A percentile compares a stretch with the other conserved stretches of the same genome.
phyloP scores from a whole-genome alignment of 2,113 vertebrate genomes.

The Delphinus delphis region DNA sequence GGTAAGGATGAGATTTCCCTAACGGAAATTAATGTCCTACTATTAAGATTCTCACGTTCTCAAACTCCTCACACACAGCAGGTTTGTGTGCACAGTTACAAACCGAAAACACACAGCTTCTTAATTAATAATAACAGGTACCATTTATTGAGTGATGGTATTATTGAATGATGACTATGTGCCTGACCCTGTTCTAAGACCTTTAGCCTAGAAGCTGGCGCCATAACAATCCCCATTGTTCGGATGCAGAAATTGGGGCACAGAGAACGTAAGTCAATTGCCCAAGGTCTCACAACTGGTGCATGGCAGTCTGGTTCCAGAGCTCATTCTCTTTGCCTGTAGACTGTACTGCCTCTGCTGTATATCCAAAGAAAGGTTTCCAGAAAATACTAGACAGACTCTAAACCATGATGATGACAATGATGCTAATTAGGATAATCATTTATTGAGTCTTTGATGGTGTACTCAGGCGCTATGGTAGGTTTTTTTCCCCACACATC shows the following conservation, averaged over 20 bases:
- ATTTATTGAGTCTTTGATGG: neutral
- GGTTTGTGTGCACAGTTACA: neutral
- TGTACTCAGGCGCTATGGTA: neutral
- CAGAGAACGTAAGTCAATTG: neutral
- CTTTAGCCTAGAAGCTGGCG: neutral
- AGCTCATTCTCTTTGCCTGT: neutral
- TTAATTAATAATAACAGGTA: neutral
- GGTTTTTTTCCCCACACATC: neutral
- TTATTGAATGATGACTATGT: neutral
- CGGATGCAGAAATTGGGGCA: slow-evolving; percentile 2
- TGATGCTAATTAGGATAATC: neutral
- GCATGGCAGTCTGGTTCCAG: neutral
- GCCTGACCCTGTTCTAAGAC: neutral
- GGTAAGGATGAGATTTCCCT: neutral
- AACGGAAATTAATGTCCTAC: neutral
- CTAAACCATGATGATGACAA: neutral
- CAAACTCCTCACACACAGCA: neutral
- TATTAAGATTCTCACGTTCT: neutral
- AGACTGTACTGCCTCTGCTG: neutral
- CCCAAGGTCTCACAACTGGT: neutral
- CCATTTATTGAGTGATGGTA: neutral
- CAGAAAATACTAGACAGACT: neutral
- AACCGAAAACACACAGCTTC: neutral
- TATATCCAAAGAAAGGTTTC: neutral
- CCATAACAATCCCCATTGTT: neutral